Conservation (phyloP, 2,113 vertebrate species). For the Shinisaurus crocodilurus region DNA sequence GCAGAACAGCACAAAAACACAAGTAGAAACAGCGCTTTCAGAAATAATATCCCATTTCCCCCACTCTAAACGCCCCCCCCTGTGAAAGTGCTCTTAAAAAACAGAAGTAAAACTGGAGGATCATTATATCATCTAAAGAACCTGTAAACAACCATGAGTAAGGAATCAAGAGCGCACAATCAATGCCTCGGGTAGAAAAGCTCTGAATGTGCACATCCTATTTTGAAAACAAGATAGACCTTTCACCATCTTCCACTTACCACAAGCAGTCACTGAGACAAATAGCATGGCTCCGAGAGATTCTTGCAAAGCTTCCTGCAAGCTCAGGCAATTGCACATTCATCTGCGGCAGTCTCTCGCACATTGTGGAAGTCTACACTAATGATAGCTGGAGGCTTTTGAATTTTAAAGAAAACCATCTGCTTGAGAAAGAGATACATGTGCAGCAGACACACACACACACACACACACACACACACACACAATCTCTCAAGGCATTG, state of each 20-base stretch:
- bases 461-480: neutral
- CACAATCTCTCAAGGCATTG: neutral
- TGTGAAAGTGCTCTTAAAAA: no score
- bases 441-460: neutral
- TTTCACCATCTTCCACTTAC: neutral
- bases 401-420: neutral
- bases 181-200: no score
- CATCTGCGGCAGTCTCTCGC: neutral
- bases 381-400: neutral
- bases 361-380: neutral
- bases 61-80: no score
- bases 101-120: no score
- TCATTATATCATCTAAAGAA: no score
- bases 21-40: no score
- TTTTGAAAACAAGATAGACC: neutral
- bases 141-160: no score
- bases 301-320: neutral
- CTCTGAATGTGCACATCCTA: no score
- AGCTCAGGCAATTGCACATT: neutral
- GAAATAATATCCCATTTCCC: no score
- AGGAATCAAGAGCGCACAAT: no score
- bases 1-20: no score
- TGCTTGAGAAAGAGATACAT: conserved; percentile 10
- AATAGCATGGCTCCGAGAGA: neutral
- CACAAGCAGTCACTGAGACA: neutral